Evolutionary conservation across 2,797 vertebrate genomes (phyloP).

Genomic region (Spheniscus humboldti): DNA sequence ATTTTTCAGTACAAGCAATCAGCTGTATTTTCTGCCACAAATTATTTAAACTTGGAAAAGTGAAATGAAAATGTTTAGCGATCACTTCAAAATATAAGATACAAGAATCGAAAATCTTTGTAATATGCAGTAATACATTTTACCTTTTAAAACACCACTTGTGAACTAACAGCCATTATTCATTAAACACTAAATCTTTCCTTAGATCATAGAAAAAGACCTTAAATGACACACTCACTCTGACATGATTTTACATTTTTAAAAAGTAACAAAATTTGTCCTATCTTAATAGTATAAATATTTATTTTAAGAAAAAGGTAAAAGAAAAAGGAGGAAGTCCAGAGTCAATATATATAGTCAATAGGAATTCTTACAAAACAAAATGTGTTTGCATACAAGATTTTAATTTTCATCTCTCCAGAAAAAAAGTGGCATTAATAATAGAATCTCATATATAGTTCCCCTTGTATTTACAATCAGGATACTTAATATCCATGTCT

Average conservation of each 20-base stretch:
- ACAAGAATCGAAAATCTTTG: not conserved
- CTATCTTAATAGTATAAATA: not conserved
- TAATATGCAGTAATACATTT: not conserved
- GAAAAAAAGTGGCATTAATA: not conserved
- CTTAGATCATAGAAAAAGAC: not conserved
- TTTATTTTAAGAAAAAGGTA: not conserved
- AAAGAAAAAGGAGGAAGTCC: not conserved
- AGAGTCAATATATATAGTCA: not conserved
- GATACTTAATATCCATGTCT: not conserved
- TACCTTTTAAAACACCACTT: not conserved
- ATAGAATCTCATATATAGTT: not conserved
- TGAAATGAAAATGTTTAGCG: not conserved
- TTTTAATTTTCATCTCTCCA: not conserved
- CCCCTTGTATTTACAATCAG: not conserved
- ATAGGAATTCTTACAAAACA: not conserved
- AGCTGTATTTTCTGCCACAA: not conserved
- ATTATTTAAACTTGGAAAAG: not conserved
- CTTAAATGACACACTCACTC: not conserved
- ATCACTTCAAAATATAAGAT: not conserved
- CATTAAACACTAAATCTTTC: not conserved
- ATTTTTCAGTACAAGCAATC: not conserved
- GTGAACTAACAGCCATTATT: not conserved
- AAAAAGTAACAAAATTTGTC: not conserved
- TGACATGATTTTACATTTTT: not conserved
- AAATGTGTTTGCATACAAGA: not conserved